A percentile compares a stretch with the other conserved stretches of the same genome.
phyloP scores from a whole-genome alignment of 1,140 invertebrate species.

The Lepidostoma basale region DNA sequence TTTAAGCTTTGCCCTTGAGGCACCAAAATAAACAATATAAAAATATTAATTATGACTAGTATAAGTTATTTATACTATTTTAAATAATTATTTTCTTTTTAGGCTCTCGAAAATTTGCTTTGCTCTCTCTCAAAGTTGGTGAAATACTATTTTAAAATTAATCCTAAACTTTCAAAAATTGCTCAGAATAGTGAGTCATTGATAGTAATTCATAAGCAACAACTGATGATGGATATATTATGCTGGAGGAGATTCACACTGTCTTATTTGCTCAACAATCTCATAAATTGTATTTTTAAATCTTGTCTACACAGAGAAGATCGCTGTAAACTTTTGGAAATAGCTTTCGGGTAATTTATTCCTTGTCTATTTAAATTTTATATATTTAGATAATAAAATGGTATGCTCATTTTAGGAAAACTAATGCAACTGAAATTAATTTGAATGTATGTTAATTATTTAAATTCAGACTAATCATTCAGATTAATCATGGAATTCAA shows the following conservation, averaged over 20 bases:
- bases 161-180: conserved; percentile 56
- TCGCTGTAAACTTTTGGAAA: conserved; percentile 58
- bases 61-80: no score
- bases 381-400: no score
- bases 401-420: no score
- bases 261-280: conserved; percentile 52
- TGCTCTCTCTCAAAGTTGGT: conserved; percentile 58
- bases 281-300: conserved; percentile 55
- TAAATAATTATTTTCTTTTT: no score
- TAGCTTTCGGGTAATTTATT: conserved; percentile 53
- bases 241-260: conserved; percentile 57
- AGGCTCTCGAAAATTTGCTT: conserved; percentile 60
- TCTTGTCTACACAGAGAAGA: conserved; percentile 58
- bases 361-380: neutral
- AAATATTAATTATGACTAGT: no score
- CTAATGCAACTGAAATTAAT: no score
- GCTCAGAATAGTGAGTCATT: conserved; percentile 50
- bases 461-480: no score
- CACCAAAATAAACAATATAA: no score
- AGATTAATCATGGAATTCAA: no score
- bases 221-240: conserved; percentile 55
- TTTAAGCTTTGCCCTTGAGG: no score
- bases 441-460: no score
- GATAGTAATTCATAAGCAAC: conserved; percentile 53
- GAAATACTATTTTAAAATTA: conserved; percentile 59